These are phyloP conservation scores for Setipinna tenuifilis DNA, from an alignment of 2,797 vertebrate species.

Conservation along the genomic window DNA sequence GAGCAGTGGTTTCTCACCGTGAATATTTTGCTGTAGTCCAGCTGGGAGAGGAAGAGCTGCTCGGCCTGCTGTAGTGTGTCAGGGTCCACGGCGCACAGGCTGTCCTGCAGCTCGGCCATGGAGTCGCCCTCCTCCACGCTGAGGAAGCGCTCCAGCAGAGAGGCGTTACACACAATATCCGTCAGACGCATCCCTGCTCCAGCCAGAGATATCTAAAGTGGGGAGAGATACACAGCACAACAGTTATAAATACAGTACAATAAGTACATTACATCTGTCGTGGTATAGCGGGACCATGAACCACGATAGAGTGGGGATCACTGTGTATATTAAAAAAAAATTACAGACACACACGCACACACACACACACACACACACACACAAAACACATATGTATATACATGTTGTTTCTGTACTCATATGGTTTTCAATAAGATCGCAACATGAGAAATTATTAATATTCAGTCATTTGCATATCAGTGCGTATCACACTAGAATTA, in stretches of 20 bases:
- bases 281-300: no score
- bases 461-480: background rate
- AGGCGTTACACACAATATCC: constrained; percentile 76
- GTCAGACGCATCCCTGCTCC: constrained; percentile 66
- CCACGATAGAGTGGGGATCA: no score
- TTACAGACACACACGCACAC: background rate
- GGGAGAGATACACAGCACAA: background rate
- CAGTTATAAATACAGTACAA: no score
- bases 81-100: constrained; percentile 73
- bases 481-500: background rate
- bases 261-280: no score
- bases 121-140: constrained; percentile 41
- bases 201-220: constrained; percentile 65
- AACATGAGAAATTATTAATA: background rate
- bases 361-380: background rate
- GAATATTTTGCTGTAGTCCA: constrained; percentile 74
- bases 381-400: background rate
- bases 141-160: constrained; percentile 67
- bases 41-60: constrained; percentile 76
- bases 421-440: background rate
- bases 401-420: background rate
- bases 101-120: constrained; percentile 67
- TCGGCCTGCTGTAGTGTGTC: constrained; percentile 72
- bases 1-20: constrained; percentile 64
- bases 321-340: no score